Evolutionary conservation across 2,113 vertebrate species (phyloP), one percentile per base, ranked within the genome.

Genomic region (Crocuta crocuta): DNA sequence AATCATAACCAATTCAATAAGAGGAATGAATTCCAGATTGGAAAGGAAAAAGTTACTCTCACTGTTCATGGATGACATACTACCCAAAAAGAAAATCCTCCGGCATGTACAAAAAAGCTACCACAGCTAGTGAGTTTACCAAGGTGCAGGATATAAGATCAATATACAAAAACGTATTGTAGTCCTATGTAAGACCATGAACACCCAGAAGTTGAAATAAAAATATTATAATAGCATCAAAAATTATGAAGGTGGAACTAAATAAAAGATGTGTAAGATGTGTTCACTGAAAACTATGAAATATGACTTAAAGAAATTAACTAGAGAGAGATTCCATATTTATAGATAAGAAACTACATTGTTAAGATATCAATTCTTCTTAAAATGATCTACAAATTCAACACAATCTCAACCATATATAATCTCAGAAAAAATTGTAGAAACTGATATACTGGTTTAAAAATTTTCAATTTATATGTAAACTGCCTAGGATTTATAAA

Each of bases 241-340:
- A 81, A 91, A 53, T 35, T 81, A 92, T 39, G 65, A 76, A 88
- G 78, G 28, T 48, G 26, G 74, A 94, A 82, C 15, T 87, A 33
- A 96, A 84, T 21, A 16, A 43, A 93, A 86, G n/a, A 55, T 85
- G 17, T 74, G 3, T 7, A 96, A 79, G 50, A 86, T 31, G 4
- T 53, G 8, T 83, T 91, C 78, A 74, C 3, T 95, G 7, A 81
- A 96, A 92, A 85, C 35, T 53, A 33, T 50, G 80, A 80, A 86
- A 94, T 31, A 89, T 92, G 90, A 89, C 33, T 73, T 61, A 50
- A 50, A 63, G 15, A 92, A 88, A 65, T 74, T 89, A 84, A 83
- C 31, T 82, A 76, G 11, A 70, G 35, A 90, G 23, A 86, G 81
- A 66, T 23, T 55, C 3, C 45, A 74, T 10, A 90, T 33, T 61